A percentile compares a stretch with the other conserved stretches of the same genome.
Conservation (phyloP, 2,113 vertebrate species). For the Electrona antarctica region DNA sequence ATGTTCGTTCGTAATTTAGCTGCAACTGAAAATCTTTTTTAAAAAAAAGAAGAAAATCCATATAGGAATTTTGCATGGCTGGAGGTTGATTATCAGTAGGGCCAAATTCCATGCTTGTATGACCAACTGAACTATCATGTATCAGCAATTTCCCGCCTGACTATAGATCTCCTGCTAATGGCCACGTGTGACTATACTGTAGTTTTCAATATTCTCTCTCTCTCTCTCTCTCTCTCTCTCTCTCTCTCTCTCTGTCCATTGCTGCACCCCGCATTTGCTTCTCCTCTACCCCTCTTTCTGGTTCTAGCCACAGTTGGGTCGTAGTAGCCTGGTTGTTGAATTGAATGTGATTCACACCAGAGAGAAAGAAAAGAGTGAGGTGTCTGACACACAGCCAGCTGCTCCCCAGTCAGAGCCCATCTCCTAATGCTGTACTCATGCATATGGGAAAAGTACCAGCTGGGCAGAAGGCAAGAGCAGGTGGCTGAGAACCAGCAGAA, state of each 20-base stretch:
- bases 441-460: constrained; percentile 64
- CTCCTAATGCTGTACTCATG: constrained; percentile 49
- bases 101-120: too few species aligned
- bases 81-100: too few species aligned
- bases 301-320: constrained; percentile 27
- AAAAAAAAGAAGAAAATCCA: too few species aligned
- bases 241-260: constrained; percentile 11
- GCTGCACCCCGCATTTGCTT: constrained; percentile 13
- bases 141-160: too few species aligned
- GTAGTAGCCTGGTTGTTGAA: constrained; percentile 34
- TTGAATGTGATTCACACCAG: constrained; percentile 47
- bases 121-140: too few species aligned
- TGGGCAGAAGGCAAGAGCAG: constrained; percentile 69
- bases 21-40: too few species aligned
- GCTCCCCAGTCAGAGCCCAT: constrained; percentile 58
- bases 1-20: too few species aligned
- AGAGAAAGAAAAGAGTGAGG: constrained; percentile 42
- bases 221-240: background rate
- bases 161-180: too few species aligned
- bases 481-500: constrained; percentile 54
- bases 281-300: constrained; percentile 16
- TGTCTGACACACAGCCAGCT: constrained; percentile 62
- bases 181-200: too few species aligned
- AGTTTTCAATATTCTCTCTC: background rate
- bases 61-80: too few species aligned